Percentiles rank a stretch among this genome's conserved stretches.
These are phyloP conservation scores for Drosophila dunni DNA, from an alignment of 1,140 invertebrate genomes.

Conservation along the genomic window DNA sequence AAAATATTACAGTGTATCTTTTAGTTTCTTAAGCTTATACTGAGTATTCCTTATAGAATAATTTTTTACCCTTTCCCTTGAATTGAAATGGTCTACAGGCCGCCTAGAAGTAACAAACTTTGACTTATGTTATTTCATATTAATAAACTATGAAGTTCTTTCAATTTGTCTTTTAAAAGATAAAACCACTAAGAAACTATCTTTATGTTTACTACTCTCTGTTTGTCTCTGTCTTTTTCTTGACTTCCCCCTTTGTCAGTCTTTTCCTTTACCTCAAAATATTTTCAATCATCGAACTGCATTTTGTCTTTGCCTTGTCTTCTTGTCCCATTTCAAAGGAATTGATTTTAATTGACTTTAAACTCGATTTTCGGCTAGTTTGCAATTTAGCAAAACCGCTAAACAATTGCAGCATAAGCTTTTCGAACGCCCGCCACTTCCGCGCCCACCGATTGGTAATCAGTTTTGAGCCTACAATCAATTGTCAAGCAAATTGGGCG, in stretches of 20 bases:
- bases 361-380: slow-evolving; percentile 16
- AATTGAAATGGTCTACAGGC: too few species aligned
- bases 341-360: not conserved
- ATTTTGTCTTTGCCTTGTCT: slow-evolving; percentile 2
- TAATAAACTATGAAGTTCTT: too few species aligned
- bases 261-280: too few species aligned
- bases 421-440: slow-evolving; percentile 17
- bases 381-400: slow-evolving; percentile 58
- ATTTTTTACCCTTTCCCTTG: too few species aligned
- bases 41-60: too few species aligned
- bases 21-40: too few species aligned
- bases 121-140: too few species aligned
- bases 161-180: too few species aligned
- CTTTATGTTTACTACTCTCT: not conserved
- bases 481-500: slow-evolving; percentile 64
- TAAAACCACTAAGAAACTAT: too few species aligned
- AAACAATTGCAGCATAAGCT: slow-evolving; percentile 71
- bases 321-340: not conserved
- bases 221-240: not conserved
- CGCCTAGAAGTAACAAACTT: too few species aligned
- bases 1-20: too few species aligned
- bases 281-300: not conserved
- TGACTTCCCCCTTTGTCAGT: too few species aligned
- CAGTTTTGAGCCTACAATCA: slow-evolving; percentile 26
- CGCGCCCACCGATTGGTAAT: slow-evolving; percentile 18